These are phyloP conservation scores for Magallana nippona DNA, from an alignment of 2,888 invertebrate species.

Conservation along the genomic window DNA sequence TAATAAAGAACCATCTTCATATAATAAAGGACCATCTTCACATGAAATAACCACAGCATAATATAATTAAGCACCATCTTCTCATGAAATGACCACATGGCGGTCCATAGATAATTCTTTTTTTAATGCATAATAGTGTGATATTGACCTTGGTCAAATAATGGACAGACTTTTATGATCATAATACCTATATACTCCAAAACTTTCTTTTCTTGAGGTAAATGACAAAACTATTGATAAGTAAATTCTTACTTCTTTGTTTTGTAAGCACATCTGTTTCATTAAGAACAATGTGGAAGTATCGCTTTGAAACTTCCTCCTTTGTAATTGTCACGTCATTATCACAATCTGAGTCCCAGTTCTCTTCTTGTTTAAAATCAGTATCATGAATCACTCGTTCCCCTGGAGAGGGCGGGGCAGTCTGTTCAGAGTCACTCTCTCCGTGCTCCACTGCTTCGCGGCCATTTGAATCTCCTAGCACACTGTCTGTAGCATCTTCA, in stretches of 20 bases:
- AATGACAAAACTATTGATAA: not conserved
- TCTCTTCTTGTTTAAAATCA: conserved; percentile 54
- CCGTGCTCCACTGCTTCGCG: conserved; percentile 55
- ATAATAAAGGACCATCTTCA: no score
- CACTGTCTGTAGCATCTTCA: conserved; percentile 41
- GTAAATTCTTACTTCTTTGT: conserved; percentile 65
- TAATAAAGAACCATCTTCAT: no score
- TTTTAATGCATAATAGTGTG: no score
- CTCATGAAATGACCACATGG: no score
- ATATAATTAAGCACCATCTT: no score
- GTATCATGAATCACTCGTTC: conserved; percentile 48
- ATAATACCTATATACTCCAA: no score
- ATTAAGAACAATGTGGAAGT: conserved; percentile 63
- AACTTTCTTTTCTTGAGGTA: not conserved
- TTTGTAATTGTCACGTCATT: conserved; percentile 43
- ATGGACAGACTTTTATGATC: no score
- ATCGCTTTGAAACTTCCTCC: conserved; percentile 61
- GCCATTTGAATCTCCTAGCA: conserved; percentile 40
- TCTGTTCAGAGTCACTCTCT: conserved; percentile 54
- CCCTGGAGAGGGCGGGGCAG: conserved; percentile 51
- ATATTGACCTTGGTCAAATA: no score
- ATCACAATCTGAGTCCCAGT: conserved; percentile 60
- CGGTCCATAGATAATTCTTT: no score
- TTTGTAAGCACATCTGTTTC: conserved; percentile 58
- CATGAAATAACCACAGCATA: no score